Evolutionary conservation across 2,888 invertebrate genomes (phyloP).

Genomic region (Polyommatus iphigenia): DNA sequence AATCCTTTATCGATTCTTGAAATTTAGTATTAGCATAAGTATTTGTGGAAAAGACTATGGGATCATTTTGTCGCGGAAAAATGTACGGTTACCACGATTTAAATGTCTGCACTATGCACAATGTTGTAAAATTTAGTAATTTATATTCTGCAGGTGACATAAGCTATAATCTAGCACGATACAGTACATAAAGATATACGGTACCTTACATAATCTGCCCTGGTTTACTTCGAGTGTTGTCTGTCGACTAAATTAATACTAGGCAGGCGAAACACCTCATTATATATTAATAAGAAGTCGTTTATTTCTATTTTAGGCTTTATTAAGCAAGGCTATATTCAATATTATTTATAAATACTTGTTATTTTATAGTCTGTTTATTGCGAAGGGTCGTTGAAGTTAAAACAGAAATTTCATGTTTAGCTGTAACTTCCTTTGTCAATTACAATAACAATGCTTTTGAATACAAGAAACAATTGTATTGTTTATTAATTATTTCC

Average conservation of each 20-base stretch:
- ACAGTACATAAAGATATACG: conserved; percentile 3
- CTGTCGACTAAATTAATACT: background rate
- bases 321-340: background rate
- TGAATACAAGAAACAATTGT: background rate
- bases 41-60: too few relatives aligned
- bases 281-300: background rate
- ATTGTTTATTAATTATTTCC: background rate
- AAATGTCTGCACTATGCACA: background rate
- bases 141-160: conserved; percentile 13
- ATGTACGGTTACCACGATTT: background rate
- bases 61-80: background rate
- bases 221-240: conserved; percentile 8
- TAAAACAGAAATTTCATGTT: background rate
- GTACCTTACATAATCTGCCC: conserved; percentile 16
- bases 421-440: background rate
- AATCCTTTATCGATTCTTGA: too few relatives aligned
- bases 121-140: background rate
- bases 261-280: conserved; percentile 2
- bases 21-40: too few relatives aligned
- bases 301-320: conserved; percentile 2
- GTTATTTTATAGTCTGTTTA: background rate
- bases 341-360: background rate
- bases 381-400: too few relatives aligned
- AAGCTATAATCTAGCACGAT: conserved; percentile 7
- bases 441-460: background rate